phyloP scores from a whole-genome alignment of 2,888 invertebrate genomes.

The Xiphydria camelus region DNA sequence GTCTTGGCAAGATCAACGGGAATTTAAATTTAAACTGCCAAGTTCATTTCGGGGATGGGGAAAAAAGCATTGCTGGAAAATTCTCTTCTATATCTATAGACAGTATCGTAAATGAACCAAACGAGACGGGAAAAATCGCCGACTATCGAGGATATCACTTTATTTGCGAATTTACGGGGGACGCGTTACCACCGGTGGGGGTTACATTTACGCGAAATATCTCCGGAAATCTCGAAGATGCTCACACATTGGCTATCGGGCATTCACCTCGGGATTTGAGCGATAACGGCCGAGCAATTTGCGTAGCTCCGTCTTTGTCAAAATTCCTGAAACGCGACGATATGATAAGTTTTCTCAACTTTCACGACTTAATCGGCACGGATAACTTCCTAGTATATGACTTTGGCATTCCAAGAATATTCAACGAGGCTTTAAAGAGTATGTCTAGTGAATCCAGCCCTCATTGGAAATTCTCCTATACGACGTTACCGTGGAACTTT shows the following conservation, averaged over 20 bases:
- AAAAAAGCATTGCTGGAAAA: constrained; percentile 35
- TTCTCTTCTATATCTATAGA: constrained; percentile 36
- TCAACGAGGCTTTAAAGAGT: constrained; percentile 55
- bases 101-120: constrained; percentile 51
- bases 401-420: constrained; percentile 58
- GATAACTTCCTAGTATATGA: constrained; percentile 70
- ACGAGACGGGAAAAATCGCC: constrained; percentile 57
- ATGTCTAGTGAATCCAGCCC: constrained; percentile 48
- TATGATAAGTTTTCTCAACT: constrained; percentile 69
- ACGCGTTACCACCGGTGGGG: constrained; percentile 42
- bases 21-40: constrained; percentile 70
- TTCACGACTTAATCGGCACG: constrained; percentile 69
- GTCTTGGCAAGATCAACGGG: constrained; percentile 64
- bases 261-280: constrained; percentile 8
- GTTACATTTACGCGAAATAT: constrained; percentile 40
- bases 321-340: constrained; percentile 62
- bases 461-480: constrained; percentile 59
- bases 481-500: constrained; percentile 70
- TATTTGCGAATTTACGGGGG: constrained; percentile 44
- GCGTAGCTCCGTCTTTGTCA: constrained; percentile 65
- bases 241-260: constrained; percentile 35
- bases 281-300: constrained; percentile 64
- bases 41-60: constrained; percentile 65
- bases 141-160: constrained; percentile 64
- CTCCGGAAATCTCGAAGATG: constrained; percentile 23